Conservation (phyloP, 2,113 vertebrate species). For the Salminus brasiliensis region DNA sequence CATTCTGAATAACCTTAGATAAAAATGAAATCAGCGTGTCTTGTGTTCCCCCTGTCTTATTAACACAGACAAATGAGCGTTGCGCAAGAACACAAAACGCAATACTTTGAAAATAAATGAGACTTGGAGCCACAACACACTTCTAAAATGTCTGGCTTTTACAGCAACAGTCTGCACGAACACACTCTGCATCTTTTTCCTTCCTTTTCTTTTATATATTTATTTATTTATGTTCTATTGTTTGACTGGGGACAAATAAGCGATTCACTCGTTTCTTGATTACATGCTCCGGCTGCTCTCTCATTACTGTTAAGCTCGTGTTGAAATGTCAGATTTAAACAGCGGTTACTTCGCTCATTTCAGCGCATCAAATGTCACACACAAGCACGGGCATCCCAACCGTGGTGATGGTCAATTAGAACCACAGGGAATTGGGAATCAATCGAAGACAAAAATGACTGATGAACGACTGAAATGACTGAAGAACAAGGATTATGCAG, state of each 20-base stretch:
- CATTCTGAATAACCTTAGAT: not conserved
- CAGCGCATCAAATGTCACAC: slow-evolving; percentile 42
- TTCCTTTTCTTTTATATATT: not conserved
- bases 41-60: not conserved
- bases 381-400: not conserved
- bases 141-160: not conserved
- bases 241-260: slow-evolving; percentile 41
- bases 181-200: slow-evolving; percentile 22
- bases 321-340: slow-evolving; percentile 55
- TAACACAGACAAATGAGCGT: not conserved
- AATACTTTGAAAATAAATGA: not conserved
- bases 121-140: not conserved
- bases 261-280: slow-evolving; percentile 39
- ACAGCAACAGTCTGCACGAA: not conserved
- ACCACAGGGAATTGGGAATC: slow-evolving; percentile 22
- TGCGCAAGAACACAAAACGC: not conserved
- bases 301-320: slow-evolving; percentile 36
- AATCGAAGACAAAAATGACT: slow-evolving; percentile 7
- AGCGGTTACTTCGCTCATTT: slow-evolving; percentile 35
- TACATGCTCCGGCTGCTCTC: slow-evolving; percentile 38
- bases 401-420: slow-evolving; percentile 11
- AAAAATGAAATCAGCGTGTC: not conserved
- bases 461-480: not conserved
- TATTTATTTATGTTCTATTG: not conserved
- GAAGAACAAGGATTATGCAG: not conserved